Percentiles rank a stretch among this genome's conserved stretches.
Conservation (phyloP, 2,113 vertebrate genomes). For the Sula dactylatra region DNA sequence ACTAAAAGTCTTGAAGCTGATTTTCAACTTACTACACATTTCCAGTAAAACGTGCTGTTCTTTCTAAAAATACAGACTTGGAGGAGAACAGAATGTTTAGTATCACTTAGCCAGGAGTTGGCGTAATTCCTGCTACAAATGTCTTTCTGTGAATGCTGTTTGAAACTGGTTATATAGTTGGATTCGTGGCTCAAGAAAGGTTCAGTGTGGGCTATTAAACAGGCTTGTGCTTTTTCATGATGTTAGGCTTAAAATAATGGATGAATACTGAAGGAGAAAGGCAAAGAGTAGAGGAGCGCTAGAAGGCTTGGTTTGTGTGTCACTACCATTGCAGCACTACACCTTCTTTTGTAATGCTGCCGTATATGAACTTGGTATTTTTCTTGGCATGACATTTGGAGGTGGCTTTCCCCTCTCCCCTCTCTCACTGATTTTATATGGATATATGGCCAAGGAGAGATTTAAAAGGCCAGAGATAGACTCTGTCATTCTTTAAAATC, state of each 20-base stretch:
- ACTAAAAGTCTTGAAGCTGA: neutral
- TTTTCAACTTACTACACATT: neutral
- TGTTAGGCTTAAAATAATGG: neutral
- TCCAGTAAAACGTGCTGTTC: neutral
- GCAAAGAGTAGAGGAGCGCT: neutral
- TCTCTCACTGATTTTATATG: neutral
- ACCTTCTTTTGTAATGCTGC: neutral
- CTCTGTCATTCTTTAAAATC: neutral
- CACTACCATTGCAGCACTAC: neutral
- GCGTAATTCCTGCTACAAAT: neutral
- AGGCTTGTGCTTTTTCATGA: neutral
- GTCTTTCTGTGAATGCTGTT: neutral
- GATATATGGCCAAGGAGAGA: neutral
- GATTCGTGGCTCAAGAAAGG: neutral
- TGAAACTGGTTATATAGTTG: neutral
- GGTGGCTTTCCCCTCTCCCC: neutral
- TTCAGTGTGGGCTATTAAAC: neutral
- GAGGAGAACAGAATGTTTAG: neutral
- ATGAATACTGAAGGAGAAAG: neutral
- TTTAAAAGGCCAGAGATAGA: neutral
- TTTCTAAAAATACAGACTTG: constrained; percentile 22
- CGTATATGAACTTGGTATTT: neutral
- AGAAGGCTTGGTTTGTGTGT: neutral
- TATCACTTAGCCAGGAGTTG: neutral
- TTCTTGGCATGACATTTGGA: neutral